Evolutionary conservation across 1,140 invertebrate species (phyloP), one percentile per base, ranked within the genome.

Genomic region (Eumaeus atala): DNA sequence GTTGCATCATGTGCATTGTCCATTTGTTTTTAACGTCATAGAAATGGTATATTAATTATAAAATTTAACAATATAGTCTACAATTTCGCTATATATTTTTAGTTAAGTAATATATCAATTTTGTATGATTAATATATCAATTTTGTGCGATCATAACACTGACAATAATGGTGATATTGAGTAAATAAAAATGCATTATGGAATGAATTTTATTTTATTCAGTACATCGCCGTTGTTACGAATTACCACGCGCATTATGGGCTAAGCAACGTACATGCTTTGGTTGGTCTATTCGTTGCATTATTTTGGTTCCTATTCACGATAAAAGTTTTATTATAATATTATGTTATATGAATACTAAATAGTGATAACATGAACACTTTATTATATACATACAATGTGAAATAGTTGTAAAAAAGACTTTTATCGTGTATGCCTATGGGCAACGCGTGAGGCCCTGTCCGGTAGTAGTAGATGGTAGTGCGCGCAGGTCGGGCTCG

Each of bases 401-500:
- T 28, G 6, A 6, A 28, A 28, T 28, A 28, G 6, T 3, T 28
- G n/a, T 28, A 28, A 8, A 14, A 12, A 44, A 44, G 9, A 40
- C 40, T 44, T 44, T 44, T 17, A 17, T 44, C 12, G 16, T 44
- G 14, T 9, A 1, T 44, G 40, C 17, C 40, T 1, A 14, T 5
- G 12, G 40, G 12, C 40, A 16, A 2, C 40, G 18, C 38, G 38
- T 34, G 35, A 49, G 37, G 9, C 10, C 48, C 10, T 10, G 10
- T 34, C 8, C 14, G 34, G 49, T 51, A 51, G 51, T 42, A 42
- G 62, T 58, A 52, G 54, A 50, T 52, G 56, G 53, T 58, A 58
- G 75, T 60, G 58, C 64, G 66, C 67, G 55, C 88, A 95, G 96
- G 89, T 97, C 95, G 65, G 95, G 95, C 35, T 97, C 95, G 61